Conservation (phyloP, 2,113 vertebrate species). For the Pseudorasbora parva region DNA sequence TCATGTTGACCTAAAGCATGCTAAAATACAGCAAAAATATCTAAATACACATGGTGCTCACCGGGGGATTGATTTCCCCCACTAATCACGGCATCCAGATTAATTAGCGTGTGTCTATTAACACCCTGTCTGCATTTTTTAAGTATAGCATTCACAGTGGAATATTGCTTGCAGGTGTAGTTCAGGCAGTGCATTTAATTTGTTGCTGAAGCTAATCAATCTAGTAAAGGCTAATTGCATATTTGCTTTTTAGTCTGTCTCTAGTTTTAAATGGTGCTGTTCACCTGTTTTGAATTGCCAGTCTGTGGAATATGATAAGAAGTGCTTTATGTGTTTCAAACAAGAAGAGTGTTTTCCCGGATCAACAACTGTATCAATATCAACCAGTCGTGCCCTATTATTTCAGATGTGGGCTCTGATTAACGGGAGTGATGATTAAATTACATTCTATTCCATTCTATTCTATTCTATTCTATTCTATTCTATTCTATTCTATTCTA, state of each 20-base stretch:
- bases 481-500: too few species aligned
- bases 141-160: slow-evolving; percentile 52
- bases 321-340: neutral
- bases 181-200: slow-evolving; percentile 48
- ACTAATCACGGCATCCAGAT: slow-evolving; percentile 67
- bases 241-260: slow-evolving; percentile 46
- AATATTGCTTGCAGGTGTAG: slow-evolving; percentile 52
- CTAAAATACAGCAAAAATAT: slow-evolving; percentile 66
- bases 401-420: neutral
- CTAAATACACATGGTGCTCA: slow-evolving; percentile 59
- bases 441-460: too few species aligned
- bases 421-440: neutral
- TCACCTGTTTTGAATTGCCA: slow-evolving; percentile 30
- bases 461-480: too few species aligned
- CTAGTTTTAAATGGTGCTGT: slow-evolving; percentile 2
- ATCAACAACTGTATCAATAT: neutral
- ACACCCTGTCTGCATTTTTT: slow-evolving; percentile 53
- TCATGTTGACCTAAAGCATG: slow-evolving; percentile 66
- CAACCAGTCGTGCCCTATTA: neutral
- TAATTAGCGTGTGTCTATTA: slow-evolving; percentile 68
- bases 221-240: slow-evolving; percentile 48
- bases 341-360: neutral
- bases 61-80: slow-evolving; percentile 68
- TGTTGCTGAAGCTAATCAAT: slow-evolving; percentile 41
- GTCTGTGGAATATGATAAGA: neutral